Percentiles rank a stretch among this genome's conserved stretches.
These are phyloP conservation scores for Thinocorus orbignyianus DNA, from an alignment of 2,113 vertebrate species.

Conservation along the genomic window DNA sequence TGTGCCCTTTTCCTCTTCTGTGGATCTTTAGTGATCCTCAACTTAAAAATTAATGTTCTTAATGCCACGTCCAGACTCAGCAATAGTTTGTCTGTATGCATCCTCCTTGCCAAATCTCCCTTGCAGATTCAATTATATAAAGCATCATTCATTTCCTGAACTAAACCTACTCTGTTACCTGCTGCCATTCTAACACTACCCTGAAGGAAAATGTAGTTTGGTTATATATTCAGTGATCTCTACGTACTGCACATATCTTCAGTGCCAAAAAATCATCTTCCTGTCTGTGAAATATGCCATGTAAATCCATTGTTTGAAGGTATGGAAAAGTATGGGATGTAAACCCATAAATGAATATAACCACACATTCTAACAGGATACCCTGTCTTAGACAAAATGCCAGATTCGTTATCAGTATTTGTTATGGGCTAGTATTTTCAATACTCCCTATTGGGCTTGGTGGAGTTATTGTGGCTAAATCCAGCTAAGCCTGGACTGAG, in stretches of 20 bases:
- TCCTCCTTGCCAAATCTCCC: slow-evolving; percentile 1
- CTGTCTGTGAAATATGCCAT: not conserved
- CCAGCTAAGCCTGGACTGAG: not conserved
- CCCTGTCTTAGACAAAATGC: not conserved
- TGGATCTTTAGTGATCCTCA: not conserved
- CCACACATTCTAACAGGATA: not conserved
- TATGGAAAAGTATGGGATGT: not conserved
- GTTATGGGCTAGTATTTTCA: not conserved
- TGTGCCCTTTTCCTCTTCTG: not conserved
- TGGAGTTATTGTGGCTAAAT: not conserved
- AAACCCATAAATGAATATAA: not conserved
- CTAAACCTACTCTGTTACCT: slow-evolving; percentile 20
- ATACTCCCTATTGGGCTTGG: not conserved
- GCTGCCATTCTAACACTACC: slow-evolving; percentile 24
- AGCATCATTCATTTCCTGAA: slow-evolving; percentile 22
- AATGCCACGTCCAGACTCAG: not conserved
- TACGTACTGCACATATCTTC: not conserved
- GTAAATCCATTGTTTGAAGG: not conserved
- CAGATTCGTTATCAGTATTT: not conserved
- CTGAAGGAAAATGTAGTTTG: not conserved
- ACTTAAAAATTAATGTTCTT: not conserved
- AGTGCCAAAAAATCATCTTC: not conserved
- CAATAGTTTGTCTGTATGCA: not conserved
- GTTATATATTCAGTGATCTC: not conserved
- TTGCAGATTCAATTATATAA: slow-evolving; percentile 24